Base-by-base conservation (phyloP, 2,113 vertebrate species). In the Panthera leo region DNA sequence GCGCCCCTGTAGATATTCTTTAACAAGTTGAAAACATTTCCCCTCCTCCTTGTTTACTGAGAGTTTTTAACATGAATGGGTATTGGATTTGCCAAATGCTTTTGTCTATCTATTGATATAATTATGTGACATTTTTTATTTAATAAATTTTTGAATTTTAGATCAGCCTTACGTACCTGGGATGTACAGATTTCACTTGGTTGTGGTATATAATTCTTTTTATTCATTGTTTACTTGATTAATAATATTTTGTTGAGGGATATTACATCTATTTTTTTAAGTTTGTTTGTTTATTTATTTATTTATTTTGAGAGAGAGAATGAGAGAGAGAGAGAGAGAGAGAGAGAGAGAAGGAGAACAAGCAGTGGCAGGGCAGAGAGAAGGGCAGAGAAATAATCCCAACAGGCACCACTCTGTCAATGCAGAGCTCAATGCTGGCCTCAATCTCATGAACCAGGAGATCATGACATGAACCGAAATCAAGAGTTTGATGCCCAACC, bases 211-310 rank as follows among this genome's bases (percentile, higher is more conserved):
- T 53, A 79, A 34, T 53, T 79, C 16, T 53, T 53, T 53, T 53
- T 23, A 53, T 79, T 79, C 76, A 79, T 53, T 79, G 48, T 79
- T 79, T 31, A 34, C 10, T 53, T n/a, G 9, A 7, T 53, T 79
- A 48, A 53, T 53, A 53, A 21, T 34, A 79, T 53, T 53, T 79
- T 34, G 10, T n/a, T 79, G 76, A 53, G 76, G 18, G 21, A 79
- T 79, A 16, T 78, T 79, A 53, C 18, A 53, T 79, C 29, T 34
- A n/a, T 25, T 61, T 61, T 61, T 61, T 61, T 3, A 61, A 23
- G 19, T 61, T 8, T 23, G 9, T 61, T 61, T 61, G 0, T 23
- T 61, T 23, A 0, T 61, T 58, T 45, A n/a, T 23, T 61, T 23
- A 2, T 61, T 61, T 45, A 9, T 45, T 58, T 58, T 58, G 18